phyloP scores from a whole-genome alignment of 2,888 invertebrate genomes.

The Sinhomidia bicolor region DNA sequence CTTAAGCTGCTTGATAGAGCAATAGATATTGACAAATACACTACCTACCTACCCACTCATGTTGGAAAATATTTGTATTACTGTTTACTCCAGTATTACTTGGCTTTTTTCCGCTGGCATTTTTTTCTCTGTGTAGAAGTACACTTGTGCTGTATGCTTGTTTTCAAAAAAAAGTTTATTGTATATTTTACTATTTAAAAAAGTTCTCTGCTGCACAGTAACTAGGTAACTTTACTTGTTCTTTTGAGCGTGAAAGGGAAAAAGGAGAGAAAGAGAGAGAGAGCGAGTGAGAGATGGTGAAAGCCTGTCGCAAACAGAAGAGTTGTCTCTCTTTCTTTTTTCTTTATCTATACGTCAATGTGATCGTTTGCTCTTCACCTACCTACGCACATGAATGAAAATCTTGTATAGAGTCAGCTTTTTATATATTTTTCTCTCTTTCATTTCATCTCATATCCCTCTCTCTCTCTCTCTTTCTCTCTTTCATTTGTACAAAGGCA shows the following conservation, averaged over 20 bases:
- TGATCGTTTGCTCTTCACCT: neutral
- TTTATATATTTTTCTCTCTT: neutral
- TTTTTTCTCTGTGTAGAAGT: too few species aligned
- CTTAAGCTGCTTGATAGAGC: slow-evolving; percentile 1
- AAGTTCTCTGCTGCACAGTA: neutral
- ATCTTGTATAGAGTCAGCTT: too few species aligned
- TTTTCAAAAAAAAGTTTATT: too few species aligned
- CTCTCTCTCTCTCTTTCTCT: neutral
- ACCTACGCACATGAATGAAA: slow-evolving; percentile 39
- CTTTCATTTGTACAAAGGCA: neutral
- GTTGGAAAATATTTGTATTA: neutral
- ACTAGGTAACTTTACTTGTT: neutral
- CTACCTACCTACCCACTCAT: neutral
- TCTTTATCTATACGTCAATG: neutral
- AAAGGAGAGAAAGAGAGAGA: neutral
- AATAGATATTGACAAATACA: too few species aligned
- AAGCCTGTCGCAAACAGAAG: neutral
- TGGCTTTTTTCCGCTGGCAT: too few species aligned
- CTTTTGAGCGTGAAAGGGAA: neutral
- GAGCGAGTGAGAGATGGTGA: neutral
- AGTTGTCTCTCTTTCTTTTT: neutral
- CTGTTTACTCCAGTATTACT: neutral
- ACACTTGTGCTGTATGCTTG: neutral
- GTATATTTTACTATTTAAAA: slow-evolving; percentile 1
- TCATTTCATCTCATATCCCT: neutral